phyloP scores from a whole-genome alignment of 2,797 vertebrate species.

The Cyclopterus lumpus region DNA sequence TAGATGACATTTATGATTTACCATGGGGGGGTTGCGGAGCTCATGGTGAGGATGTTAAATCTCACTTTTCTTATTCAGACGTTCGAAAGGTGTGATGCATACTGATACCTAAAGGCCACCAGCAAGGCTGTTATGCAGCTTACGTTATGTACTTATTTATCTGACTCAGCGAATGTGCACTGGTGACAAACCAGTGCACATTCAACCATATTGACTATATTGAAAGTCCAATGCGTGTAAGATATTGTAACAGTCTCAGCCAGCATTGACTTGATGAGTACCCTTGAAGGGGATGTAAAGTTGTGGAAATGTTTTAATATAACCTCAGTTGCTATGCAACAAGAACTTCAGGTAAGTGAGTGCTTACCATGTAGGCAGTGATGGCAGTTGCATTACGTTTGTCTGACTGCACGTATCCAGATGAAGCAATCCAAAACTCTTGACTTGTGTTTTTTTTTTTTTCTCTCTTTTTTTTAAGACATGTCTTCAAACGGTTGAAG shows the following conservation, averaged over 20 bases:
- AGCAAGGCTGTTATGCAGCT: conserved; percentile 1
- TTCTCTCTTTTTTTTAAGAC: conserved; percentile 64
- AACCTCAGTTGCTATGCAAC: conserved; percentile 75
- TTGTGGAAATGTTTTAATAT: conserved; percentile 55
- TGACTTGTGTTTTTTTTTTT: conserved; percentile 14
- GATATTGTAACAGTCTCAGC: conserved; percentile 4
- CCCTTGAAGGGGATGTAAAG: conserved; percentile 35
- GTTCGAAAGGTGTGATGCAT: not conserved
- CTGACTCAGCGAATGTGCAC: conserved; percentile 6
- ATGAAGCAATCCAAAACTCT: conserved; percentile 1
- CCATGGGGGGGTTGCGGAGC: not conserved
- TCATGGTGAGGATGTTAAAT: not conserved
- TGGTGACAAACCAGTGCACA: too few species aligned
- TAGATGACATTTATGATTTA: not conserved
- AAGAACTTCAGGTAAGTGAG: conserved; percentile 41
- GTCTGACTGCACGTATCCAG: conserved; percentile 7
- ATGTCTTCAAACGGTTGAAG: conserved; percentile 95
- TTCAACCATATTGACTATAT: too few species aligned
- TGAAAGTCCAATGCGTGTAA: too few species aligned
- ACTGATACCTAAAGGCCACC: not conserved
- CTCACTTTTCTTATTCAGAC: not conserved
- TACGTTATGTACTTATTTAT: conserved; percentile 10
- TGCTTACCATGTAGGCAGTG: conserved; percentile 13
- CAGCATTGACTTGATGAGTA: conserved; percentile 22
- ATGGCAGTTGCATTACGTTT: conserved; percentile 21